These are phyloP conservation scores for Coluber constrictor DNA, from an alignment of 2,797 vertebrate genomes.

Conservation along the genomic window DNA sequence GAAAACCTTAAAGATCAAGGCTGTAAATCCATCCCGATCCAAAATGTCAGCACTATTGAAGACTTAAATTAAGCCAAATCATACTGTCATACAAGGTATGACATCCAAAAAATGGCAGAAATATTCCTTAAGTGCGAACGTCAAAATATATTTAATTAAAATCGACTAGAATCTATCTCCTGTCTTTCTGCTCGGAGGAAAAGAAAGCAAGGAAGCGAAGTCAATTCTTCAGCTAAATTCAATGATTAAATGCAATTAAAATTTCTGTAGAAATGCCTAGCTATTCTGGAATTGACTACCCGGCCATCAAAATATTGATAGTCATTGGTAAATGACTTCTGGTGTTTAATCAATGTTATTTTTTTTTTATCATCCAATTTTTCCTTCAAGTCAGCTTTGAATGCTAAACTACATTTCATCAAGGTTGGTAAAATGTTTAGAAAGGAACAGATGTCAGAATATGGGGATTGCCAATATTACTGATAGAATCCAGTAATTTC, in stretches of 20 bases:
- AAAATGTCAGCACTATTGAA: neutral
- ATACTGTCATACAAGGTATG: neutral
- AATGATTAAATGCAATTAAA: constrained; percentile 69
- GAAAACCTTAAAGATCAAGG: neutral
- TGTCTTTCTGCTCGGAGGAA: constrained; percentile 59
- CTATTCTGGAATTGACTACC: constrained; percentile 63
- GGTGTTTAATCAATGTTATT: constrained; percentile 71
- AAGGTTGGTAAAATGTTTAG: constrained; percentile 93
- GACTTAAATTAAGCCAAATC: neutral
- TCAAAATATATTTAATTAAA: constrained; percentile 60
- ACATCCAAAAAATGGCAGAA: constrained; percentile 49
- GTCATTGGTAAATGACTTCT: constrained; percentile 69
- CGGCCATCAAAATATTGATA: constrained; percentile 67
- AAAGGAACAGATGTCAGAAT: constrained; percentile 95
- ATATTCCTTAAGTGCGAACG: constrained; percentile 32
- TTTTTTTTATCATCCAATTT: constrained; percentile 70
- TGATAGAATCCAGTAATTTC: constrained; percentile 91
- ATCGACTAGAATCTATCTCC: constrained; percentile 55
- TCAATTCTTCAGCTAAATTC: constrained; percentile 68
- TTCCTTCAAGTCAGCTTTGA: constrained; percentile 68
- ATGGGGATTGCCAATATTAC: constrained; percentile 86
- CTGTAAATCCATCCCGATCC: neutral
- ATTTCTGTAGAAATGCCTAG: constrained; percentile 64
- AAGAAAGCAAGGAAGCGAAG: constrained; percentile 43
- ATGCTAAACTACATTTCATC: constrained; percentile 82